Evolutionary conservation across 1,140 invertebrate genomes (phyloP), one percentile per base, ranked within the genome.

Genomic region (Scaptomyza graminum): DNA sequence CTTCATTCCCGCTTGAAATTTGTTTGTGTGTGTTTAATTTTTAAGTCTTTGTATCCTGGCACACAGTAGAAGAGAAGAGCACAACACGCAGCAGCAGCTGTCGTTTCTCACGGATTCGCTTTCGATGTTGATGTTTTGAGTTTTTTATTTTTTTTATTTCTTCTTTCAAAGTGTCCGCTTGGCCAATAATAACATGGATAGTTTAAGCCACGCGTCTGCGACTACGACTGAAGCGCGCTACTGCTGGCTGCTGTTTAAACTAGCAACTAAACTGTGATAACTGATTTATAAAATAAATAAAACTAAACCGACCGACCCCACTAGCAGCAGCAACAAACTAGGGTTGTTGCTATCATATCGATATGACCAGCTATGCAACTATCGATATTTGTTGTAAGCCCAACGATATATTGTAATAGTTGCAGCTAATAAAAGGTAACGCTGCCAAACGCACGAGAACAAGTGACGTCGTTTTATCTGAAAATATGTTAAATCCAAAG

Each of bases 261-360:
- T 72, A 70, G 65, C 46, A 74, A 71, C 69, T 77, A 68, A 84
- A 68, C 59, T 68, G 57, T 64, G 62, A 41, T 67, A 79, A 81
- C 84, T 71, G 76, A 84, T 84, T 84, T 84, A 87, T 83, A 83
- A 41, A 41, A 83, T 84, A 79, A 72, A 76, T 82, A 81, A 81
- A 83, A 82, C 84, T 57, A 81, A 74, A 74, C 63, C 65, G 44
- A 57, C 37, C 37, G 74, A 81, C 54, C 68, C 62, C 56, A 71
- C 68, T 44, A 66, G 68, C 62, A 71, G 68, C 68, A 71, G 62
- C 68, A 71, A 71, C 68, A 71, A 71, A 71, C 64, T 74, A 79
- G 74, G 61, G 62, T 76, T 80, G 76, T 77, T 77, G 68, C 59
- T 51, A 71, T 61, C 37, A 13, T 68, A 61, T 61, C 65, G 57